Evolutionary conservation across 2,797 vertebrate genomes (phyloP), one percentile per base, ranked within the genome.

Genomic region (Esox lucius): DNA sequence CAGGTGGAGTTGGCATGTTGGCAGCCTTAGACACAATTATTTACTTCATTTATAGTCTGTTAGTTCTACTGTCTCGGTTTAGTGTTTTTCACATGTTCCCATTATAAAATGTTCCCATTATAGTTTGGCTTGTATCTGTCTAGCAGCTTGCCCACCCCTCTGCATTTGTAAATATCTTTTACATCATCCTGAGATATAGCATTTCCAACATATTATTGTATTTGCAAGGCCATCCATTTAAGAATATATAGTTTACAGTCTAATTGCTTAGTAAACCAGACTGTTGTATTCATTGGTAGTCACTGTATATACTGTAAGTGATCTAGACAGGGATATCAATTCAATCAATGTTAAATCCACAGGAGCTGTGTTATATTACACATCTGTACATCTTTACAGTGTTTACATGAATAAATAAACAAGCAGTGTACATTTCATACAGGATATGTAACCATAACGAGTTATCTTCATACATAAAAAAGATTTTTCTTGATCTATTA

Each of bases 341-440:
- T 59, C 56, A 22, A 59, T 59, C 56, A 59, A 56, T 22, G 59
- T 59, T 24, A 7, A 0, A 53, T 19, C n/a, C 51, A 19, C 19
- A 83, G 68, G 83, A 84, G 83, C 86, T 91, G 89, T 89, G 88
- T 93, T n/a, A n/a, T n/a, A n/a, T 91, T 92, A 91, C 91, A 87
- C 70, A 87, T 46, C n/a, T n/a, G n/a, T 76, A 72, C 82, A 91
- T 93, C n/a, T n/a, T n/a, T 35, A 35, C 33, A 35, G 33, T 35
- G 35, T 35, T 2, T 35, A 35, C 33, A 35, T 35, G 5, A 35
- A 35, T 2, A 79, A 92, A 93, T 92, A 91, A 93, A 90, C 84
- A 33, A 91, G 75, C 71, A 86, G 81, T 85, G 84, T 90, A 88
- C 73, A 81, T 86, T 90, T 91, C 84, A 84, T 90, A 77, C 75